These are phyloP conservation scores for Falco biarmicus DNA, from an alignment of 2,797 vertebrate species.

Conservation along the genomic window DNA sequence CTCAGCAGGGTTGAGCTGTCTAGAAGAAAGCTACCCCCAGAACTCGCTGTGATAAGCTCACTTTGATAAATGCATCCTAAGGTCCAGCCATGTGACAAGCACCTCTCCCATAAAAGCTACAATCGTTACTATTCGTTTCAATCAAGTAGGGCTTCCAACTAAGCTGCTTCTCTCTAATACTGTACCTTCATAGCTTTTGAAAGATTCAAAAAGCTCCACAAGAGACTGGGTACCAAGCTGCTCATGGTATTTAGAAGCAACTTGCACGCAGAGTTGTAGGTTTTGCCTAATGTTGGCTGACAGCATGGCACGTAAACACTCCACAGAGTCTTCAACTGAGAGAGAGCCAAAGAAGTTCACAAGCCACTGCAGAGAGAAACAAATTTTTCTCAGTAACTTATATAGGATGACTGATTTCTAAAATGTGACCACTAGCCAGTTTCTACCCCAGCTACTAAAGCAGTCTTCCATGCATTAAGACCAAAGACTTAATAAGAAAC, in stretches of 20 bases:
- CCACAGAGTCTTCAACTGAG: slow-evolving; percentile 90
- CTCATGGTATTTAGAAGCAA: slow-evolving; percentile 92
- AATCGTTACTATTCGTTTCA: neutral
- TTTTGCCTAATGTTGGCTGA: slow-evolving; percentile 92
- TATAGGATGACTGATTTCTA: neutral
- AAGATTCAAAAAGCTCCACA: slow-evolving; percentile 93
- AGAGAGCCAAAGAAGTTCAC: slow-evolving; percentile 92
- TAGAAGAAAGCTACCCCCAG: neutral
- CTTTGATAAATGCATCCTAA: neutral
- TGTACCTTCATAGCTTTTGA: slow-evolving; percentile 93
- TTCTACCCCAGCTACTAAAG: neutral
- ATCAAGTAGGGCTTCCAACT: neutral
- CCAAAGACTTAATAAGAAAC: neutral
- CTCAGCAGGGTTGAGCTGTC: neutral
- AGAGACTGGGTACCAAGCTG: slow-evolving; percentile 89
- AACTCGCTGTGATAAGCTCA: neutral
- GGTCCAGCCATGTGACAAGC: neutral
- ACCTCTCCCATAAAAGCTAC: neutral
- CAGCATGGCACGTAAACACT: slow-evolving; percentile 90
- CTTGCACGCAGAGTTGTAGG: slow-evolving; percentile 90
- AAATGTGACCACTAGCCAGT: neutral
- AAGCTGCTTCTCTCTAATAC: neutral
- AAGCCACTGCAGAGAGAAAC: slow-evolving; percentile 84
- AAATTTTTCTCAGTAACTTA: neutral
- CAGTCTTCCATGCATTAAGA: neutral